Evolutionary conservation across 2,113 vertebrate genomes (phyloP).

Genomic region (Potamarius usumacintae): DNA sequence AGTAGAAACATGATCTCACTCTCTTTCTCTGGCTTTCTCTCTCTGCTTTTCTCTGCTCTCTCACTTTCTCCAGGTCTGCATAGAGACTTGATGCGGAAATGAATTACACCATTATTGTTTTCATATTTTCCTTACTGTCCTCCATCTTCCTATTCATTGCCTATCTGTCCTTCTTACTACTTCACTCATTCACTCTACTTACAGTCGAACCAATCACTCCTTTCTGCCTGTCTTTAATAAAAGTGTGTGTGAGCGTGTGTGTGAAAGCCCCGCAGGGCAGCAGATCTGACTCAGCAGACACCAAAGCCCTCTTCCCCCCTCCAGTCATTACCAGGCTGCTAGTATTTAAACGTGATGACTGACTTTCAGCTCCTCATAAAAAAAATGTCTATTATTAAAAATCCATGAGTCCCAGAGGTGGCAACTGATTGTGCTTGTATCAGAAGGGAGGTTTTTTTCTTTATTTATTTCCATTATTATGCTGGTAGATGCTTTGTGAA

Average conservation of each 20-base stretch:
- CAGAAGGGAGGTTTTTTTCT: neutral
- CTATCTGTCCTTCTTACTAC: neutral
- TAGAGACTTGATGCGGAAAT: neutral
- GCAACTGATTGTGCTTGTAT: slow-evolving; percentile 18
- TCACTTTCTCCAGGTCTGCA: neutral
- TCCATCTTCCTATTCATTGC: neutral
- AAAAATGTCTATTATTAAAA: slow-evolving; percentile 41
- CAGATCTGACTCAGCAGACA: slow-evolving; percentile 30
- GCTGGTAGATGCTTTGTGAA: slow-evolving; percentile 26
- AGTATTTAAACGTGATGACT: slow-evolving; percentile 47
- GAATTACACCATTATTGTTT: neutral
- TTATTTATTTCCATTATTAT: slow-evolving; percentile 5
- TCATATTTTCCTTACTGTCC: neutral
- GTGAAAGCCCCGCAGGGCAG: neutral
- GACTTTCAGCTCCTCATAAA: slow-evolving; percentile 32
- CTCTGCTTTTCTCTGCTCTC: neutral
- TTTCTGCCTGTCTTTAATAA: slow-evolving; percentile 28
- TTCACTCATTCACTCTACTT: neutral
- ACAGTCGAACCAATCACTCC: neutral
- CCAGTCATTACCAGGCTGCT: slow-evolving; percentile 25
- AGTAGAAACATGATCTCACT: slow-evolving; percentile 1
- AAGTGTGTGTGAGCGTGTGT: neutral
- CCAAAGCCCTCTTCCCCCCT: neutral
- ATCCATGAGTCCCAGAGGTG: slow-evolving; percentile 15
- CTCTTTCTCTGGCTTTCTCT: neutral